Evolutionary conservation across 1,140 invertebrate genomes (phyloP), one percentile per base, ranked within the genome.

Genomic region (Maniola jurtina): DNA sequence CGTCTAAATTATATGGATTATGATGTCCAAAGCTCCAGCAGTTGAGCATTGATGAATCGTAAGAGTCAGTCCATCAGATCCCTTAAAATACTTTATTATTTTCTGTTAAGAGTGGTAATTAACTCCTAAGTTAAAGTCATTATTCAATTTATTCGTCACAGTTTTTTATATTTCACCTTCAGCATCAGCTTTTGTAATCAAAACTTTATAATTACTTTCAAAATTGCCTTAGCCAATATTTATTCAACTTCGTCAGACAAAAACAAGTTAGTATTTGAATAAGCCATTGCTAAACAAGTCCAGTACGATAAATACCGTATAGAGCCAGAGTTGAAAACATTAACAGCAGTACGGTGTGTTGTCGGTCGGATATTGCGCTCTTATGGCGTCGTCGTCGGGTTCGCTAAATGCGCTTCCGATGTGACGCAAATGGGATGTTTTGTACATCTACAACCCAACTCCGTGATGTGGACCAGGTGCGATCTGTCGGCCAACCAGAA

Each of bases 391-490:
- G 65, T 67, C 61, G 77, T 73, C 78, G 76, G 74, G 75, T 71
- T 73, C 77, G 74, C 73, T 82, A 82, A 85, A 88, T 86, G 79
- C 75, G 78, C 88, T 89, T 88, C 87, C 86, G 77, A 88, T 86
- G 86, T 86, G 84, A 82, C 80, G 83, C 77, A 87, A 71, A 71
- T 71, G 61, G 78, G 69, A 82, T 81, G 84, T 86, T 84, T 77
- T 78, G 74, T 81, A 64, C 69, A 66, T 65, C 45, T 71, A 70
- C 66, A 67, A 61, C 7, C 55, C 55, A 47, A 33, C 54, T 16
- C 61, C 36, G 36, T 59, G 38, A 62, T 52, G 47, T 52, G 16
- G 40, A 57, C 59, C 72, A 80, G 76, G 75, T 83, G 77, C 65
- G 50, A 71, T 73, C 52, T 66, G 52, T 52, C 66, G 35, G 34